A percentile compares a stretch with the other conserved stretches of the same genome.
Conservation (phyloP, 1,140 invertebrate genomes). For the Pentalonia nigronervosa region DNA sequence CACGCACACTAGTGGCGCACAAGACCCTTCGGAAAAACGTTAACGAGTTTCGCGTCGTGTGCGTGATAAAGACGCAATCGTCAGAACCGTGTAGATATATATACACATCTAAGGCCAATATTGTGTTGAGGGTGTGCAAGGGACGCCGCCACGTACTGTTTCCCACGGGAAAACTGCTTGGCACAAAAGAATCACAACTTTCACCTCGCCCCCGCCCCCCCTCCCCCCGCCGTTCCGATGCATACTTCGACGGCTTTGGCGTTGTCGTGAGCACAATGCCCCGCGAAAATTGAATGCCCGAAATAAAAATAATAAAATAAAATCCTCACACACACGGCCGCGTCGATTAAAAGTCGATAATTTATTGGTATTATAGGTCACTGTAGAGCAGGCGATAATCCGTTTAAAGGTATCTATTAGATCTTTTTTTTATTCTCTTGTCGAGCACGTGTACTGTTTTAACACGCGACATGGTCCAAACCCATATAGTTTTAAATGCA, state of each 20-base stretch:
- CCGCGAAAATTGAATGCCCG: conserved; percentile 33
- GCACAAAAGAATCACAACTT: conserved; percentile 58
- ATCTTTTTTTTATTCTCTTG: not conserved
- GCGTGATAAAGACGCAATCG: conserved; percentile 56
- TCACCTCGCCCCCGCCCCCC: not conserved
- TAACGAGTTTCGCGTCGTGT: conserved; percentile 56
- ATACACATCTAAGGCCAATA: conserved; percentile 11
- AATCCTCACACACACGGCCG: not conserved
- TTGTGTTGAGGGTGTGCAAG: not conserved
- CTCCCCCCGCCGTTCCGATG: not conserved
- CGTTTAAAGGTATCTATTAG: not conserved
- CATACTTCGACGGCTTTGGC: not conserved
- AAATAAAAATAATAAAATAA: not conserved
- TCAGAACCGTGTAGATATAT: not conserved
- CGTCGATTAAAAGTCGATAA: conserved; percentile 40
- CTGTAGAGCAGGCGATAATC: not conserved
- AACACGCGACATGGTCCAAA: not conserved
- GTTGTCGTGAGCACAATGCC: not conserved
- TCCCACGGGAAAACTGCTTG: conserved; percentile 55
- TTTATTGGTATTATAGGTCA: not conserved
- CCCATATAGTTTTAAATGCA: not conserved
- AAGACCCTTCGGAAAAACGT: conserved; percentile 53
- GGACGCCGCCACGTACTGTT: conserved; percentile 46
- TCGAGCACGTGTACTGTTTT: not conserved
- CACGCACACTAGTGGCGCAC: not conserved